Conservation (phyloP, 1,140 invertebrate species). For the Halesus radiatus region DNA sequence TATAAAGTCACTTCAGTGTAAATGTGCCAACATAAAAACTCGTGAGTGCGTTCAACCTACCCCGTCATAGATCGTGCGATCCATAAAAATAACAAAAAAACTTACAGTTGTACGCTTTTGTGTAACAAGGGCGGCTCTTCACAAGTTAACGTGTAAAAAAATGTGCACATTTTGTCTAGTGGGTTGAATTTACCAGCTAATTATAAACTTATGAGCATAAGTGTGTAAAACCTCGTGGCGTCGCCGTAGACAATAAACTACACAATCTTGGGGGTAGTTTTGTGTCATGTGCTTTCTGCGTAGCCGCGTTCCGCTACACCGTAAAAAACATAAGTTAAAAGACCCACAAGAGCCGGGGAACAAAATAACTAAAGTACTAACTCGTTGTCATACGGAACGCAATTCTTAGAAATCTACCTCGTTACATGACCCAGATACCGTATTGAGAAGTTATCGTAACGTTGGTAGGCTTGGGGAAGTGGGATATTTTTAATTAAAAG, state of each 20-base stretch:
- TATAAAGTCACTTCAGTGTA: conserved; percentile 34
- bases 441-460: too few relatives aligned
- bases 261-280: conserved; percentile 19
- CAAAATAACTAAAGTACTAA: too few relatives aligned
- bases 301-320: not conserved
- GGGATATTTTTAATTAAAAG: too few relatives aligned
- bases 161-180: not conserved
- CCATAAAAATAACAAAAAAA: conserved; percentile 3
- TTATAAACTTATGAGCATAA: conserved; percentile 4
- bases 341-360: too few relatives aligned
- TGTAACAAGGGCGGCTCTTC: not conserved
- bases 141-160: too few relatives aligned
- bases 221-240: conserved; percentile 12
- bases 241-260: conserved; percentile 20
- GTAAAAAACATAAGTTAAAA: too few relatives aligned
- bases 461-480: too few relatives aligned
- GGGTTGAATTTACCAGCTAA: not conserved
- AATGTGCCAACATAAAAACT: conserved; percentile 42
- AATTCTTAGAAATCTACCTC: too few relatives aligned
- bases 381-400: too few relatives aligned
- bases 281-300: not conserved
- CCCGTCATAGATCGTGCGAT: not conserved
- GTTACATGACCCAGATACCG: too few relatives aligned
- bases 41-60: conserved; percentile 21
- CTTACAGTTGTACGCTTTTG: not conserved